Evolutionary conservation across 2,113 vertebrate genomes (phyloP).

Genomic region (Machaerirhynchus nigripectus): DNA sequence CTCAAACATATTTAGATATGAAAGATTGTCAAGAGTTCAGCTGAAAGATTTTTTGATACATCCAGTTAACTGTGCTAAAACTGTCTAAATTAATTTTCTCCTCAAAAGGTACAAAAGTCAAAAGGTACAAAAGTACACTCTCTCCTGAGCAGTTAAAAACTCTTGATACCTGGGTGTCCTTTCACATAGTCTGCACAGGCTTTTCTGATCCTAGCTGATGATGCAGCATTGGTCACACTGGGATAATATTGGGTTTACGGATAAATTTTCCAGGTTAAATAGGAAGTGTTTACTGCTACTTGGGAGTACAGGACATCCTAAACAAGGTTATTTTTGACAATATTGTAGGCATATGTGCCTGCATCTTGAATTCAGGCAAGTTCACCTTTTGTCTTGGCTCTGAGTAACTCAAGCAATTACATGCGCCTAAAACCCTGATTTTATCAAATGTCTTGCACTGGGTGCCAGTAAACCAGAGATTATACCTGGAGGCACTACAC

Average conservation of each 20-base stretch:
- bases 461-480: background rate
- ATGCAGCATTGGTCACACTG: background rate
- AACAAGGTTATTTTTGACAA: background rate
- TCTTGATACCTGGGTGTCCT: background rate
- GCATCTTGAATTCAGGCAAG: background rate
- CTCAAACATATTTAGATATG: background rate
- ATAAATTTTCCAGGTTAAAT: background rate
- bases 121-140: background rate
- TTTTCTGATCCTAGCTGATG: background rate
- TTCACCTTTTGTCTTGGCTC: background rate
- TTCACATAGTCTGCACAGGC: background rate
- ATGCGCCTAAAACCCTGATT: background rate
- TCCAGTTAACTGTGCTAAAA: background rate
- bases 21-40: background rate
- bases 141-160: background rate
- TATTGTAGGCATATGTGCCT: background rate
- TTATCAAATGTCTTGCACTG: background rate
- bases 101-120: background rate
- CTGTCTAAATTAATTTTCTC: background rate
- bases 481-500: background rate
- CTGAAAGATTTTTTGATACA: background rate
- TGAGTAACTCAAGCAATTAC: background rate
- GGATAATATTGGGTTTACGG: background rate
- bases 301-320: background rate
- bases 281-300: background rate